Evolutionary conservation across 2,113 vertebrate genomes (phyloP).

Genomic region (Hypanus sabinus): DNA sequence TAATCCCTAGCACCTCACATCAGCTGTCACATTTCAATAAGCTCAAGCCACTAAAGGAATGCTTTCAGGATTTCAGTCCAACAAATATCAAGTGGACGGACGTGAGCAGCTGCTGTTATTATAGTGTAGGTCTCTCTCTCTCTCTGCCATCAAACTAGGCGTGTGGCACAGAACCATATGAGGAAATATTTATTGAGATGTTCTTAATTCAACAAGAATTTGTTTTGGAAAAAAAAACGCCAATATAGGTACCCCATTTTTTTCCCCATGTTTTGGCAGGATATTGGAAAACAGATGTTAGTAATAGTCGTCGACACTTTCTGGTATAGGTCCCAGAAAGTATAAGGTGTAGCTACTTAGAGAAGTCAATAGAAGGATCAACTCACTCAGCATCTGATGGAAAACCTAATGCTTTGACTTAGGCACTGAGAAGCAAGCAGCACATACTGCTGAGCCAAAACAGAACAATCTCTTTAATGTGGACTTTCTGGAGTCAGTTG

Average conservation of each 20-base stretch:
- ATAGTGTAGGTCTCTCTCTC: too few species aligned
- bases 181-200: background rate
- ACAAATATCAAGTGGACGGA: background rate
- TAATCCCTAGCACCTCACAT: background rate
- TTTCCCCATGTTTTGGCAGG: background rate
- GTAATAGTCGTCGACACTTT: background rate
- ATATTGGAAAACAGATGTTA: background rate
- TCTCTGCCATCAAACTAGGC: background rate
- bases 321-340: background rate
- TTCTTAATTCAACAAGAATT: conserved; percentile 3
- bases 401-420: too few species aligned
- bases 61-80: background rate
- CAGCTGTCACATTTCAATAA: background rate
- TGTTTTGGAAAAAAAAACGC: background rate
- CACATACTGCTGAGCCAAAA: too few species aligned
- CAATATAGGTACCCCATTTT: background rate
- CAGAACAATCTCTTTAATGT: too few species aligned
- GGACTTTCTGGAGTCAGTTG: too few species aligned
- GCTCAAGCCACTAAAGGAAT: background rate
- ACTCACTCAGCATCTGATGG: too few species aligned
- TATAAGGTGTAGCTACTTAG: too few species aligned
- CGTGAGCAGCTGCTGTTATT: background rate
- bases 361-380: too few species aligned
- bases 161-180: too few species aligned
- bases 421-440: too few species aligned